Evolutionary conservation across 2,888 invertebrate species (phyloP), one percentile per base, ranked within the genome.

Genomic region (Ormyrus thymus): DNA sequence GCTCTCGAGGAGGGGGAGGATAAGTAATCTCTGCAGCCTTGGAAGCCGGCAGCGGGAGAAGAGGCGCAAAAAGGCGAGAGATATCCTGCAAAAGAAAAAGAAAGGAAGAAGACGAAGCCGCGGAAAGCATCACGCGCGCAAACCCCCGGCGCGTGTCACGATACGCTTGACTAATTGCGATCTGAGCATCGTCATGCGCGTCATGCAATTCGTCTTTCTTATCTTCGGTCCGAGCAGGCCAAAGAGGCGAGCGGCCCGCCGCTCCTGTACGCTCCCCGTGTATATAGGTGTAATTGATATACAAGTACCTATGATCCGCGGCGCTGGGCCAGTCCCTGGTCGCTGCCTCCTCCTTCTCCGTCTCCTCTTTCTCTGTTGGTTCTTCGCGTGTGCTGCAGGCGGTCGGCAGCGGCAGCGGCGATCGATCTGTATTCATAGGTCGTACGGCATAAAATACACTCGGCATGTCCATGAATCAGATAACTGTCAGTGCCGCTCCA

Each of bases 391-490:
- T 75, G 82, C 81, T 71, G 75, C 78, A 15, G 66, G 59, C 65
- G 48, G 79, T 76, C 78, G 79, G 82, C 83, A 78, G 29, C 29
- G 29, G 29, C 29, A 29, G 29, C 29, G 29, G 29, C 29, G 87
- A 88, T 89, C 88, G 89, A 90, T 89, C 89, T 88, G 89, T 89
- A 90, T 90, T 90, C 90, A 89, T 89, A 89, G 89, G 88, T 88
- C 88, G 89, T 89, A 88, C 89, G 86, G 87, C 87, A 89, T 89
- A 89, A 90, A 90, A 89, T 90, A 89, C 88, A 89, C 87, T 86
- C 87, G 89, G 89, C 87, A 89, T 89, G 89, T 89, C 89, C 90
- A 90, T 90, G 90, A 90, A 90, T 90, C 90, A 89, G 90, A 89
- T 89, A 90, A 89, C 89, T 89, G 89, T 89, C 89, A 89, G 89